A percentile compares a stretch with the other conserved stretches of the same genome.
phyloP scores from a whole-genome alignment of 2,888 invertebrate species.

The Eupithecia subumbrata region DNA sequence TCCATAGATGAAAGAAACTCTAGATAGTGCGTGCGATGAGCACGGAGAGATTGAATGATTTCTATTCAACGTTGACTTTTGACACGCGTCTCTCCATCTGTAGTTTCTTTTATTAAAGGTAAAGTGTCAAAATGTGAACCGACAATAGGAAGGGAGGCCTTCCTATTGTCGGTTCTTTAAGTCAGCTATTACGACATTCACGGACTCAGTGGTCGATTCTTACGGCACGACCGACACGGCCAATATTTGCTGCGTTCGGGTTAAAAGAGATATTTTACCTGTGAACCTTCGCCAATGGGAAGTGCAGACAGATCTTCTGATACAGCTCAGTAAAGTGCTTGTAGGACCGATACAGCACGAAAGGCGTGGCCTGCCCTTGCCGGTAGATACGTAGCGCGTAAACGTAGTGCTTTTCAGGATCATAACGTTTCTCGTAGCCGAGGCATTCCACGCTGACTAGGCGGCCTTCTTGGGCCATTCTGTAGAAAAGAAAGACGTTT shows the following conservation, averaged over 20 bases:
- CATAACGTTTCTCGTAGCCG: constrained; percentile 97
- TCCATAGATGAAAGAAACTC: too few species aligned
- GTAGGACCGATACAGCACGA: constrained; percentile 96
- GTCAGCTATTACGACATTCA: too few species aligned
- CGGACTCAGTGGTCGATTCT: too few species aligned
- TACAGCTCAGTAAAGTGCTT: constrained; percentile 98
- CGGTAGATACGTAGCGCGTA: constrained; percentile 93
- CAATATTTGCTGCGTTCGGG: not conserved
- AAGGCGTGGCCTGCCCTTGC: constrained; percentile 92
- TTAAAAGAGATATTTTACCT: constrained; percentile 84
- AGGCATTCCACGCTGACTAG: constrained; percentile 93
- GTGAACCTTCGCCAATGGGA: constrained; percentile 95
- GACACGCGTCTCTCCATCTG: too few species aligned
- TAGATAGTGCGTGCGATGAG: too few species aligned
- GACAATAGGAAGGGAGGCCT: too few species aligned
- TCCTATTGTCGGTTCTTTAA: too few species aligned
- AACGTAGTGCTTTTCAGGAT: constrained; percentile 98
- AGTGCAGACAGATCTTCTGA: constrained; percentile 95
- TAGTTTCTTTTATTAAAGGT: too few species aligned
- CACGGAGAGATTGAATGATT: too few species aligned
- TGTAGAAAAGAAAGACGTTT: constrained; percentile 58
- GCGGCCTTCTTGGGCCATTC: constrained; percentile 95
- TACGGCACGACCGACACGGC: not conserved
- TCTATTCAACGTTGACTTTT: too few species aligned
- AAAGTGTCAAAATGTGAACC: too few species aligned